These are phyloP conservation scores for Clarias macrocephalus DNA, from an alignment of 2,113 vertebrate species.

Conservation along the genomic window DNA sequence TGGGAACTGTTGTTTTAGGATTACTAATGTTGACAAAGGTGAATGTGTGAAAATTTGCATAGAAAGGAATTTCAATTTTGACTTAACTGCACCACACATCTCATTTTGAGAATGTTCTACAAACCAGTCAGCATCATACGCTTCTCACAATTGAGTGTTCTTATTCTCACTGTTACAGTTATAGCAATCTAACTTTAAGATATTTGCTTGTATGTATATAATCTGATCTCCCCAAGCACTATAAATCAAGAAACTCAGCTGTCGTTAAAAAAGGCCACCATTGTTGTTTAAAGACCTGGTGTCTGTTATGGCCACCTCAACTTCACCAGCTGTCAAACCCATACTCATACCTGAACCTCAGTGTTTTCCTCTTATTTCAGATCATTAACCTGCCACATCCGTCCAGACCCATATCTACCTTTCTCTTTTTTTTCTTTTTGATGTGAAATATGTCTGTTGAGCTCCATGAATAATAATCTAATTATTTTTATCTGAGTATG, in stretches of 20 bases:
- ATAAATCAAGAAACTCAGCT: conserved; percentile 11
- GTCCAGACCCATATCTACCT: conserved; percentile 47
- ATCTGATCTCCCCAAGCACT: neutral
- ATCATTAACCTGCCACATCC: conserved; percentile 33
- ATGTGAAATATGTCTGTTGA: conserved; percentile 60
- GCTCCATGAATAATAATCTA: conserved; percentile 60
- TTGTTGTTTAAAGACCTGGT: neutral
- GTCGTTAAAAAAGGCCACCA: neutral
- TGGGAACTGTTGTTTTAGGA: neutral
- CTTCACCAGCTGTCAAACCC: conserved; percentile 45
- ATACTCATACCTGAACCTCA: conserved; percentile 6
- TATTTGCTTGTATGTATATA: neutral
- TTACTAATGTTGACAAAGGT: neutral
- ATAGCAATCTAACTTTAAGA: conserved; percentile 8
- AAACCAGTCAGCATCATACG: neutral
- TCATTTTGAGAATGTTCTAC: neutral
- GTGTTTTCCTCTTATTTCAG: neutral
- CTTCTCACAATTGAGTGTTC: neutral
- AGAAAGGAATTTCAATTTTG: neutral
- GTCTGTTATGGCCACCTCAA: neutral
- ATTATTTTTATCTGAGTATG: conserved; percentile 65
- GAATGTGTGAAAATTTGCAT: conserved; percentile 1
- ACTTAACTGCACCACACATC: neutral
- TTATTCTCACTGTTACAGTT: neutral
- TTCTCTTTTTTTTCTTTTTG: conserved; percentile 6